Base-by-base conservation (phyloP, 2,888 invertebrate species). In the Dryadula phaetusa region DNA sequence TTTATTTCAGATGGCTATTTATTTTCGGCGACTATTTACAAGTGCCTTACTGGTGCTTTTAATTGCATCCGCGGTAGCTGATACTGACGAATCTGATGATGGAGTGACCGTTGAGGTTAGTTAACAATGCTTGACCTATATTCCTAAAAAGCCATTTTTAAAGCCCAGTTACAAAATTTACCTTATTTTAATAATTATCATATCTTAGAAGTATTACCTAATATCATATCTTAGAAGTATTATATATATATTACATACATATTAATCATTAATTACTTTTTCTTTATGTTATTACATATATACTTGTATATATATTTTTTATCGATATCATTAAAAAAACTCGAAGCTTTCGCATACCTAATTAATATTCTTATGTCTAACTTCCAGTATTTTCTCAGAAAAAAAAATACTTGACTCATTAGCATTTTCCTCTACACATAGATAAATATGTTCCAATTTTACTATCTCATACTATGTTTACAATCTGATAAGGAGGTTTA, bases 101-200 rank as follows among this genome's bases (percentile, higher is more conserved):
- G 91, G 79, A 75, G 83, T 83, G 6, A 83, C 84, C 14, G 85
- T 92, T 66, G 92, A 92, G 90, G 92, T 92, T 85, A 88, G 89
- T 83, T 68, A 42, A 20, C 56, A 67, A 62, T 70, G 56, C 61
- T 70, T 74, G 71, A 73, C 73, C 76, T 77, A 81, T 76, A 78
- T 68, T 32, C 25, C 28, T 14, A 40, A 25, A 5, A 25, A 22
- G 10, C 10, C 37, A 37, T 8, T 56, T 40, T 22, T 16, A 56
- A 2, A n/a, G 22, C 37, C 40, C 16, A 22, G 22, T 22, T 8
- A 25, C n/a, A 22, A n/a, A n/a, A 7, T 54, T 18, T 20, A 20
- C 12, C 14, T 22, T 56, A 56, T n/a, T 40, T 40, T 22, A 22
- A n/a, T 0, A 37, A 37, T 22, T 40, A 14, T 40, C 28, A 10